Base-by-base conservation (phyloP, 2,888 invertebrate genomes). In the Caenorhabditis sp. region DNA sequence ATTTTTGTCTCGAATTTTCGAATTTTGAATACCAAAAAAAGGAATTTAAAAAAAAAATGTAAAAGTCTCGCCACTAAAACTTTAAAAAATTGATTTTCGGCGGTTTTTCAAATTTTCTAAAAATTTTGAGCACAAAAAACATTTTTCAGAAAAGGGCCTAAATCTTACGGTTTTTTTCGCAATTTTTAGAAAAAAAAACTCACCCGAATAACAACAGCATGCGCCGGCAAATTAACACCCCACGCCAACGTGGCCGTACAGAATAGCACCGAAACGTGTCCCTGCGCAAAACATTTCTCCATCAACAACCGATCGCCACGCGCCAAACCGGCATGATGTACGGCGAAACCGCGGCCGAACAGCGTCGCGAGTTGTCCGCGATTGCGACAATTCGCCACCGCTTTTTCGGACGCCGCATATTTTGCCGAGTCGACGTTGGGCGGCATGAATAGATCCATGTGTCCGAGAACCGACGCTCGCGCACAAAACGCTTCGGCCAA, bases 221-320 rank as follows among this genome's bases (percentile, higher is more conserved):
- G 97, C 0, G 99, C 99, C 0, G 99, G 99, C 78, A 99, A 91
- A 90, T 99, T 99, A 5, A 99, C 97, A 82, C 99, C 99, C 99
- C 99, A 99, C 27, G 99, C 99, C 36, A 99, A 90, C 0, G 99
- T 99, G 0, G 99, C 94, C 0, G 99, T 99, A 88, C 97, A 97
- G 10, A 95, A 93, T 1, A 99, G 90, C 14, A 91, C 95, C n/a
- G 77, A 93, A 70, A 95, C 92, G 76, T 92, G 91, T 0, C 97
- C 97, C 66, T 93, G 93, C 0, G 92, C 90, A 88, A 99, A 99
- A 84, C 93, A 93, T 88, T 93, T 93, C 89, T 99, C 97, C 0
- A 94, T 93, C 89, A 94, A 90, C 83, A 89, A 92, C 90, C 95
- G 91, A 89, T 99, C 99, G 67, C 92, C 91, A 69, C 97, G 91